Evolutionary conservation across 2,113 vertebrate genomes (phyloP), one percentile per base, ranked within the genome.

Genomic region (Malaclemys terrapin): DNA sequence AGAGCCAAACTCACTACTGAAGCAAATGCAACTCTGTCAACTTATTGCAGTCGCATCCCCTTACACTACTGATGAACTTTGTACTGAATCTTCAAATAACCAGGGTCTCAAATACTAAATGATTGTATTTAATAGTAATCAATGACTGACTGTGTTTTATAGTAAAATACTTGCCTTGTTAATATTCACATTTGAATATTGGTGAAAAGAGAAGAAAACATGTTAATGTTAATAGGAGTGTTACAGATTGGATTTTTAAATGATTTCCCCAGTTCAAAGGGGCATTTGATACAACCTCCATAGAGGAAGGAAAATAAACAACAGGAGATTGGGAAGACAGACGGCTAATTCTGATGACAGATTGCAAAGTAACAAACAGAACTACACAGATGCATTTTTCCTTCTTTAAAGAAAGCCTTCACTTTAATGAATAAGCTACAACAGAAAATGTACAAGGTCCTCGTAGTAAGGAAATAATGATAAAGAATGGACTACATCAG

Each of bases 301-400:
- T 52, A 87, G 56, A 82, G 90, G 47, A n/a, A 76, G 59, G 49
- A 89, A 85, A 93, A 93, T 1, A 24, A 91, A 75, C 65, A 96
- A 90, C 89, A 90, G 69, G 87, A 94, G 82, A 47, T 83, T 95
- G 84, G 69, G 80, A 95, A 93, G 82, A 88, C 84, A 83, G 19
- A n/a, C n/a, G 31, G 62, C 31, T 35, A 82, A 84, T 92, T 92
- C 84, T 88, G 69, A 42, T 85, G 69, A 87, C 82, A 95, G 88
- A 87, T 80, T 89, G 52, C 52, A 82, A 38, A 94, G 25, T 13
- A 95, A 92, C 96, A 72, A 91, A 85, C 78, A 81, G 84, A 93
- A 82, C 27, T 42, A 82, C 50, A 22, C 24, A 27, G 25, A 80
- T 82, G 10, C 29, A 45, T 65, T 89, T 94, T 93, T 84, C 87